phyloP scores from a whole-genome alignment of 2,888 invertebrate species.

The Cephus nigrinus region DNA sequence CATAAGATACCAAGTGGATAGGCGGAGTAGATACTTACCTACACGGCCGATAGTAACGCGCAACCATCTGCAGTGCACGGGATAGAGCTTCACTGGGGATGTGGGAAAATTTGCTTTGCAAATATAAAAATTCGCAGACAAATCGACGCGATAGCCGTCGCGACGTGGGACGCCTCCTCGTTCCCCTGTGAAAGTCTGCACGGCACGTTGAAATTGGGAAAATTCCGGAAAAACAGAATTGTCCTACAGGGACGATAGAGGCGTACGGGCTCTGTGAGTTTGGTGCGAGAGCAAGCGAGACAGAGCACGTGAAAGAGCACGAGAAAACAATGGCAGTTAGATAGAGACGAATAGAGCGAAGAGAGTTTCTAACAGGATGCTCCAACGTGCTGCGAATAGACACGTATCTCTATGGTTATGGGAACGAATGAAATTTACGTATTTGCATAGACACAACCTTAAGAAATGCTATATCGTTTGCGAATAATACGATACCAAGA shows the following conservation, averaged over 20 bases:
- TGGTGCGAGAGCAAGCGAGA: not conserved
- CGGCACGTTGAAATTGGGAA: not conserved
- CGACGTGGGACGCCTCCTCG: not conserved
- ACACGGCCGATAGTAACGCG: not conserved
- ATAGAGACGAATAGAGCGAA: not conserved
- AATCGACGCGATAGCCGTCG: not conserved
- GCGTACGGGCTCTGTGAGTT: not conserved
- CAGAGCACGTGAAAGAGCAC: not conserved
- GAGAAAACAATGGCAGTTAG: not conserved
- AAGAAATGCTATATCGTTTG: constrained; percentile 3
- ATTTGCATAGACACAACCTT: constrained; percentile 23
- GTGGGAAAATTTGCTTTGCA: not conserved
- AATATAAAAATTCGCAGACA: not conserved
- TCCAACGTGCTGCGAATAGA: not conserved
- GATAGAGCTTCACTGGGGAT: not conserved
- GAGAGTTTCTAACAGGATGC: not conserved
- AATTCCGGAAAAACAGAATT: not conserved
- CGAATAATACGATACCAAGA: constrained; percentile 28
- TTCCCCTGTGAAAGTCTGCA: not conserved
- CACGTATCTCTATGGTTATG: not conserved
- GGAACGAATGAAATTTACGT: constrained; percentile 11
- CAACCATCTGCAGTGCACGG: not conserved
- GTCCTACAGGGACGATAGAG: not conserved
- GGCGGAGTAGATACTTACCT: not conserved
- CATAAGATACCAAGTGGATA: constrained; percentile 17